Conservation (phyloP, 1,140 invertebrate species). For the Hyposmocoma kahamanoa region DNA sequence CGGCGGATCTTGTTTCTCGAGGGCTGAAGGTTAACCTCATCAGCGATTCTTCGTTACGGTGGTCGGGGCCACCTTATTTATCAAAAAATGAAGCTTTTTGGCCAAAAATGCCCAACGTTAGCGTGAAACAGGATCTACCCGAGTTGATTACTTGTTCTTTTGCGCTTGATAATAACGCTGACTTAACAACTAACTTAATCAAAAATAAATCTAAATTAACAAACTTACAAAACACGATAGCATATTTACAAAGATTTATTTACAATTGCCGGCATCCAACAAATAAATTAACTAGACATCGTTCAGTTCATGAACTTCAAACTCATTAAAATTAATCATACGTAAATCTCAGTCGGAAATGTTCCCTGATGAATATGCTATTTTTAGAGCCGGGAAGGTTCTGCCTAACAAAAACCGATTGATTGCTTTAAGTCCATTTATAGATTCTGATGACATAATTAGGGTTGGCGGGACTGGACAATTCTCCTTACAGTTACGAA, state of each 20-base stretch:
- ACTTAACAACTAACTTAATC: not conserved
- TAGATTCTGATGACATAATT: conserved; percentile 11
- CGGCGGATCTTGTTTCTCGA: conserved; percentile 51
- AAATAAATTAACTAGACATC: no score
- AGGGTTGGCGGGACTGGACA: conserved; percentile 18
- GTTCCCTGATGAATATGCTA: conserved; percentile 16
- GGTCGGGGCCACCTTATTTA: conserved; percentile 21
- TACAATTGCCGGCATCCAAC: conserved; percentile 5
- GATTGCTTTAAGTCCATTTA: conserved; percentile 10
- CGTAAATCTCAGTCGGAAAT: conserved; percentile 12
- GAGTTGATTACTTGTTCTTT: conserved; percentile 9
- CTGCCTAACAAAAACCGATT: conserved; percentile 17
- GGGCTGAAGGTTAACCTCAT: conserved; percentile 27
- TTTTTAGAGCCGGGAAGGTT: conserved; percentile 11
- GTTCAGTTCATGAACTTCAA: conserved; percentile 10
- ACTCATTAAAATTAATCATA: conserved; percentile 10
- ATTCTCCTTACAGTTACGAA: conserved; percentile 17
- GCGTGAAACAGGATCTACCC: conserved; percentile 7
- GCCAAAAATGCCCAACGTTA: conserved; percentile 3
- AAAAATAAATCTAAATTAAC: conserved; percentile 1
- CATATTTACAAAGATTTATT: conserved; percentile 4
- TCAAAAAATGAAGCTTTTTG: not conserved
- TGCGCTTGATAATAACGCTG: not conserved
- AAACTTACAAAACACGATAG: not conserved
- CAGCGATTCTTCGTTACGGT: conserved; percentile 34